A percentile compares a stretch with the other conserved stretches of the same genome.
These are phyloP conservation scores for Oligia strigilis DNA, from an alignment of 2,888 invertebrate species.

Conservation along the genomic window DNA sequence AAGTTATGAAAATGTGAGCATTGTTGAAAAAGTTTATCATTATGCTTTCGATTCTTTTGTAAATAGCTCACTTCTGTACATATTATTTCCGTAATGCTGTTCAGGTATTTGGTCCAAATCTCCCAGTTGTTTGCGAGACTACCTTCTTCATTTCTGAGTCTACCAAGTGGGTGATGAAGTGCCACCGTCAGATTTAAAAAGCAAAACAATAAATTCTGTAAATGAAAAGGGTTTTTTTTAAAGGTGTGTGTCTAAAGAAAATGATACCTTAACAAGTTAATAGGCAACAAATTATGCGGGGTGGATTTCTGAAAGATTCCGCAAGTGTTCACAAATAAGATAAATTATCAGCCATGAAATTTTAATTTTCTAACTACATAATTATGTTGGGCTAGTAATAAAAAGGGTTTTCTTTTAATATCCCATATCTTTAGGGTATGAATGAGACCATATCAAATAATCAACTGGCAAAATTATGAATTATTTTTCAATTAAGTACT, in stretches of 20 bases:
- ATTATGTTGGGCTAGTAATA: neutral
- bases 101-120: slow-evolving; percentile 81
- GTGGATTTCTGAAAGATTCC: neutral
- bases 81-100: slow-evolving; percentile 82
- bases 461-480: no score
- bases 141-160: slow-evolving; percentile 73
- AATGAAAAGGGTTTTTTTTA: neutral
- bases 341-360: neutral
- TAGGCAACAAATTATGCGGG: neutral
- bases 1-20: slow-evolving; percentile 76
- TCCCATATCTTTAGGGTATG: no score
- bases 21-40: slow-evolving; percentile 69
- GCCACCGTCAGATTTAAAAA: slow-evolving; percentile 77
- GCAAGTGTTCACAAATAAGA: neutral
- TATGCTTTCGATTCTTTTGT: slow-evolving; percentile 78
- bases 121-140: slow-evolving; percentile 82
- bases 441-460: no score
- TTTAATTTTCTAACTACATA: neutral
- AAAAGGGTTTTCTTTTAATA: no score
- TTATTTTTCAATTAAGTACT: no score
- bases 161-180: slow-evolving; percentile 85
- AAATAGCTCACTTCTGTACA: slow-evolving; percentile 79
- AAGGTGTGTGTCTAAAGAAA: neutral
- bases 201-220: slow-evolving; percentile 81
- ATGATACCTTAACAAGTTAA: neutral